Conservation (phyloP, 2,797 vertebrate species). For the Manis pentadactyla region DNA sequence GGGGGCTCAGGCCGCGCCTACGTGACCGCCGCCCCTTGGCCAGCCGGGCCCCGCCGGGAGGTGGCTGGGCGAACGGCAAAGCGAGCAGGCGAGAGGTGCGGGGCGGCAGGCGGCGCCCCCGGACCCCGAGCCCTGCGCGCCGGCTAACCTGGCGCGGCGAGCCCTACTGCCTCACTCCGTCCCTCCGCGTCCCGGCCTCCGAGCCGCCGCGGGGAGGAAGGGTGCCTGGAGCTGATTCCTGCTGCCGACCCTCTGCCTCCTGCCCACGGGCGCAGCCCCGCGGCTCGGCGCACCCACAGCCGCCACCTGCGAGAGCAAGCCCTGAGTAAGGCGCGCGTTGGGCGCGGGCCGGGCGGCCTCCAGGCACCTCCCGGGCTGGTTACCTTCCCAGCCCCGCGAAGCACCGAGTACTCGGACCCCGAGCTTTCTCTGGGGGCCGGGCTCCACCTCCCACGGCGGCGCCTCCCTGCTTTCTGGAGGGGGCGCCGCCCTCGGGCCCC, state of each 20-base stretch:
- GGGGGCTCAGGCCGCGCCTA: not conserved
- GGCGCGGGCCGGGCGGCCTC: not conserved
- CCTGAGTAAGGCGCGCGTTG: not conserved
- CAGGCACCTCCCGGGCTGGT: not conserved
- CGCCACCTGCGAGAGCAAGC: not conserved
- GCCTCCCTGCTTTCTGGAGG: not conserved
- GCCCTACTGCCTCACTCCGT: no score
- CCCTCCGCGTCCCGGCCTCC: accelerated
- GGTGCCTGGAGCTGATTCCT: not conserved
- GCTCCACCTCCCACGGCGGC: not conserved
- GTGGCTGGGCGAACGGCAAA: not conserved
- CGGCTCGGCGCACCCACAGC: not conserved
- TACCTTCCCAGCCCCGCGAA: not conserved
- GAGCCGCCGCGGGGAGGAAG: not conserved
- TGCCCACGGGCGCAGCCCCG: not conserved
- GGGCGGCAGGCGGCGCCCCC: not conserved
- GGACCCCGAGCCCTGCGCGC: no score
- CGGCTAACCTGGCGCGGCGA: not conserved
- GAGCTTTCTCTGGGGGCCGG: not conserved
- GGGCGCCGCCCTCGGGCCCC: not conserved
- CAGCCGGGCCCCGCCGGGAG: not conserved
- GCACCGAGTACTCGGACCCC: not conserved
- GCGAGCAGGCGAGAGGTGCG: not conserved
- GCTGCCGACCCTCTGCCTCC: not conserved
- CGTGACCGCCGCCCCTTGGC: not conserved